Evolutionary conservation across 2,888 invertebrate species (phyloP).

Genomic region (Nysson spinosus): DNA sequence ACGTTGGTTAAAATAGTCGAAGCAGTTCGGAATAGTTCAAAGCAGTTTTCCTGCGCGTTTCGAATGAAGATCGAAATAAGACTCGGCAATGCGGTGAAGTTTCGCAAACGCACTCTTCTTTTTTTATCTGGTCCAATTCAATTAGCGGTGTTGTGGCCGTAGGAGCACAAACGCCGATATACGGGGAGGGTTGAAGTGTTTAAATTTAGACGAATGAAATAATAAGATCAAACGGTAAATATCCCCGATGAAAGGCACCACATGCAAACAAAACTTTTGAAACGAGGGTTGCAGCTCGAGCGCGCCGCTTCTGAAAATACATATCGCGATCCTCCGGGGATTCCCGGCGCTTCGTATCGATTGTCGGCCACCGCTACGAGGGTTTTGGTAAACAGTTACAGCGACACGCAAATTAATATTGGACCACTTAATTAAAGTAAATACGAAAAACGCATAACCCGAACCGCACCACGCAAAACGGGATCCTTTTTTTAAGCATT

Average conservation of each 20-base stretch:
- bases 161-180: conserved; percentile 14
- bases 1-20: too few species aligned
- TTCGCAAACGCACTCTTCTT: not conserved
- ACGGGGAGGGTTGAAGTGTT: conserved; percentile 66
- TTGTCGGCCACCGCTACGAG: conserved; percentile 46
- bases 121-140: conserved; percentile 35
- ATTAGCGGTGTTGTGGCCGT: conserved; percentile 47
- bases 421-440: conserved; percentile 37
- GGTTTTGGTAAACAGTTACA: conserved; percentile 51
- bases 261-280: conserved; percentile 65
- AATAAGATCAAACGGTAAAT: conserved; percentile 75
- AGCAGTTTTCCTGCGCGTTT: not conserved
- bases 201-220: conserved; percentile 75
- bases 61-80: not conserved
- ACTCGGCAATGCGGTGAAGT: not conserved
- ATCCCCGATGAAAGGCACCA: conserved; percentile 66
- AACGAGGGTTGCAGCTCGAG: conserved; percentile 52
- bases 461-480: too few species aligned
- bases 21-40: not conserved
- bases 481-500: conserved; percentile 1
- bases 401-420: conserved; percentile 47
- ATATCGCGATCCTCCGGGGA: conserved; percentile 67
- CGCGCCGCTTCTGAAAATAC: conserved; percentile 60
- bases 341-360: conserved; percentile 58
- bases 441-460: conserved; percentile 9